Evolutionary conservation across 2,113 vertebrate species (phyloP).

Genomic region (Ctenomys sociabilis): DNA sequence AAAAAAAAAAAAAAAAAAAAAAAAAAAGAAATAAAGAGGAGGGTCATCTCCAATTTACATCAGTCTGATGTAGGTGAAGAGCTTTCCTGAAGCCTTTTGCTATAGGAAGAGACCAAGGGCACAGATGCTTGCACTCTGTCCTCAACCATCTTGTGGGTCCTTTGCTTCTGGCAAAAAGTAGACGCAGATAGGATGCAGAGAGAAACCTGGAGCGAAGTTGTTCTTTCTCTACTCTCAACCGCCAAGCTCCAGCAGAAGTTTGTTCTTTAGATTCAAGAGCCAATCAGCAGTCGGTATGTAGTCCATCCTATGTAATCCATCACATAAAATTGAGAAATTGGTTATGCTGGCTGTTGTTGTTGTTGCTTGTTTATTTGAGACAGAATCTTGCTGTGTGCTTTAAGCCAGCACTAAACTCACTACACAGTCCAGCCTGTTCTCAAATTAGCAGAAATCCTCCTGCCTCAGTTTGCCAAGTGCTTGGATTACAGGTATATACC

Average conservation of each 20-base stretch:
- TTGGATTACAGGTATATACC: not conserved
- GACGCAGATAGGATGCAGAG: not conserved
- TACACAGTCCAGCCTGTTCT: not conserved
- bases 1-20: no score
- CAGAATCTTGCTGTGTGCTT: not conserved
- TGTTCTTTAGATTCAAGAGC: not conserved
- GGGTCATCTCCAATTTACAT: not conserved
- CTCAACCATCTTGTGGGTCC: not conserved
- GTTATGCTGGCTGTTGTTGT: not conserved
- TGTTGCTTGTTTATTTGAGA: not conserved
- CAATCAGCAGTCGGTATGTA: not conserved
- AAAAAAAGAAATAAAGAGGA: no score
- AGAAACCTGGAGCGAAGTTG: not conserved
- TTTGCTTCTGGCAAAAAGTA: not conserved
- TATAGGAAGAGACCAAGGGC: not conserved
- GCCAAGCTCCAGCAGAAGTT: not conserved
- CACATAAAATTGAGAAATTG: not conserved
- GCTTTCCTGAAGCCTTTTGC: not conserved
- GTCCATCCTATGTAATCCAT: not conserved
- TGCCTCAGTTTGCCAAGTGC: not conserved
- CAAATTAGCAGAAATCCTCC: not conserved
- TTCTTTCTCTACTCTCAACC: not conserved
- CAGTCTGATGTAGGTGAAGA: fast-evolving
- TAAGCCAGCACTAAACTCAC: not conserved
- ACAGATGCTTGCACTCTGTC: not conserved